phyloP scores from a whole-genome alignment of 2,888 invertebrate genomes.

The Plebejus melissa region DNA sequence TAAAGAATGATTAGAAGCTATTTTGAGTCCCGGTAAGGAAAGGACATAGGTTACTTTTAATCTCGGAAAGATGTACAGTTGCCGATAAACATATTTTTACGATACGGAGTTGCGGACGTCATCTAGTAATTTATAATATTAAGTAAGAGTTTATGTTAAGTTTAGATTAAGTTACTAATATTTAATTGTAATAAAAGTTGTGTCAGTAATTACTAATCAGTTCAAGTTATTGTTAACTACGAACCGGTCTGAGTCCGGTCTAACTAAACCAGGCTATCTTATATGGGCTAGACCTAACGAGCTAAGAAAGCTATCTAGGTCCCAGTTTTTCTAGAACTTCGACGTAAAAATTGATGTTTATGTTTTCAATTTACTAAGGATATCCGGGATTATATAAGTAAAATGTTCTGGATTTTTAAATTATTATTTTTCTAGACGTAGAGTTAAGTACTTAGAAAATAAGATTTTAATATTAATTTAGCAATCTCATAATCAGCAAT shows the following conservation, averaged over 20 bases:
- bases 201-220: neutral
- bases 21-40: too few relatives aligned
- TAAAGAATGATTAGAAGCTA: too few relatives aligned
- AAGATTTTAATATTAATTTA: too few relatives aligned
- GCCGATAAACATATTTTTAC: too few relatives aligned
- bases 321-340: constrained; percentile 20
- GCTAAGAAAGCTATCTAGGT: constrained; percentile 28
- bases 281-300: constrained; percentile 28
- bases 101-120: too few relatives aligned
- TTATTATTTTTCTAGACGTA: neutral
- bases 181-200: too few relatives aligned
- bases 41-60: too few relatives aligned
- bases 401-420: neutral
- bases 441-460: neutral
- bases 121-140: too few relatives aligned
- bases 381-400: neutral
- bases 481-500: too few relatives aligned
- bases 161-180: too few relatives aligned
- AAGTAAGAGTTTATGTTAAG: too few relatives aligned
- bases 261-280: constrained; percentile 30
- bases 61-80: too few relatives aligned
- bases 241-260: constrained; percentile 26
- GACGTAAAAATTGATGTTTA: constrained; percentile 20
- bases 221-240: constrained; percentile 11
- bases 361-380: neutral